Percentiles rank a stretch among this genome's conserved stretches.
phyloP scores from a whole-genome alignment of 2,888 invertebrate species.

The Melieria crassipennis region DNA sequence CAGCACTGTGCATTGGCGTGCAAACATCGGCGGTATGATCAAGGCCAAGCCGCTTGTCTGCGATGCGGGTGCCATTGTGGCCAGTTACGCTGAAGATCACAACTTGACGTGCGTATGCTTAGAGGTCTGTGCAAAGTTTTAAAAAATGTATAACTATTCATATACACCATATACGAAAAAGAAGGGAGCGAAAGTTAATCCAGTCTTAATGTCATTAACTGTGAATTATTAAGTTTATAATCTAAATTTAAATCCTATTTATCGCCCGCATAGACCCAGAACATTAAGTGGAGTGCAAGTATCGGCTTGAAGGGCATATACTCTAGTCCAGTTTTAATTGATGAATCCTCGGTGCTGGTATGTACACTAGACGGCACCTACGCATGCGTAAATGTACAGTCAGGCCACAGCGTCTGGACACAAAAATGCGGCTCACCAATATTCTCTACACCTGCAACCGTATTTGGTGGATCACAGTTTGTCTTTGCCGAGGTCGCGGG shows the following conservation, averaged over 20 bases:
- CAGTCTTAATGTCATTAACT: too few relatives aligned
- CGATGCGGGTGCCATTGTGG: conserved; percentile 70
- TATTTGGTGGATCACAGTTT: conserved; percentile 47
- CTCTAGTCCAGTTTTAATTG: conserved; percentile 65
- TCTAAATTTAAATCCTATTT: neutral
- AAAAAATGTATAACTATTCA: conserved; percentile 5
- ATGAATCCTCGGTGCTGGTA: conserved; percentile 59
- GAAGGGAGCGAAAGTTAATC: too few relatives aligned
- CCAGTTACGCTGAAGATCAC: conserved; percentile 66
- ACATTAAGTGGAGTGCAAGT: conserved; percentile 50
- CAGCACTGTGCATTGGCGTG: conserved; percentile 72
- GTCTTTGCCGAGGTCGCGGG: conserved; percentile 66
- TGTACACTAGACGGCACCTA: conserved; percentile 70
- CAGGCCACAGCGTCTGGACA: conserved; percentile 68
- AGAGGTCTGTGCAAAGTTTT: conserved; percentile 42
- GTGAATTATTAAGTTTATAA: conserved; percentile 9
- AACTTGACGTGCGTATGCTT: conserved; percentile 58
- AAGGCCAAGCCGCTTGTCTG: conserved; percentile 68
- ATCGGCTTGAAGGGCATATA: conserved; percentile 68
- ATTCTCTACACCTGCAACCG: conserved; percentile 70
- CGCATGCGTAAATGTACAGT: conserved; percentile 64
- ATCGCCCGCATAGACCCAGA: conserved; percentile 39
- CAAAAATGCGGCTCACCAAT: conserved; percentile 68
- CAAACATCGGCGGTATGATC: conserved; percentile 66
- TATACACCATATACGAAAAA: too few relatives aligned